phyloP scores from a whole-genome alignment of 2,888 invertebrate species.

The Hirtodrosophila duncani region DNA sequence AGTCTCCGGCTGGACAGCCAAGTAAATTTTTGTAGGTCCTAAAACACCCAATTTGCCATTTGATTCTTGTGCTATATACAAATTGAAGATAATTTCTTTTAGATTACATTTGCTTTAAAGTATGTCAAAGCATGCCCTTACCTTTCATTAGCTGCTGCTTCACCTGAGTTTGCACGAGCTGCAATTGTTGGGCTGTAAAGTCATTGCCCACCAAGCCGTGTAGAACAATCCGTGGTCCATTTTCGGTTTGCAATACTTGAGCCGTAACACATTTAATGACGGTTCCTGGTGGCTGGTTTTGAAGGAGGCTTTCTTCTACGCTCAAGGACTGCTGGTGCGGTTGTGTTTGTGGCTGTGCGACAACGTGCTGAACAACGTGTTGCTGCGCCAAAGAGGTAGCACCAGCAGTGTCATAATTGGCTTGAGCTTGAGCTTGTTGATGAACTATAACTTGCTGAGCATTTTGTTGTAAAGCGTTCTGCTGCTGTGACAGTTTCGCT shows the following conservation, averaged over 20 bases:
- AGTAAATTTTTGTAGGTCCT: conserved; percentile 91
- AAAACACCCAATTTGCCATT: conserved; percentile 91
- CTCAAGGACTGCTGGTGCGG: conserved; percentile 61
- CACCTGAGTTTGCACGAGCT: conserved; percentile 91
- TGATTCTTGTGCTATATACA: conserved; percentile 86
- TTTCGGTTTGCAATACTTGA: conserved; percentile 90
- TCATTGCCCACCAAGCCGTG: conserved; percentile 91
- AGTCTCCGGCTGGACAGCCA: conserved; percentile 86
- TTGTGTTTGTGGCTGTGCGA: conserved; percentile 45
- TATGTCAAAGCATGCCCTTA: conserved; percentile 74
- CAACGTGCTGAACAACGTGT: conserved; percentile 37
- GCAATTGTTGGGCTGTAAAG: conserved; percentile 88
- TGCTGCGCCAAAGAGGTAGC: conserved; percentile 24
- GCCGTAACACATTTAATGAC: conserved; percentile 92
- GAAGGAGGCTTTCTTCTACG: conserved; percentile 86
- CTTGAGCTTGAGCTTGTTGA: conserved; percentile 41
- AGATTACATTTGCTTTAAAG: too few species aligned
- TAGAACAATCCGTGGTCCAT: conserved; percentile 90
- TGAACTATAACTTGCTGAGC: conserved; percentile 34
- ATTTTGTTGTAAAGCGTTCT: conserved; percentile 10
- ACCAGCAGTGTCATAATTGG: conserved; percentile 1
- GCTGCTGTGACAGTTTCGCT: conserved; percentile 42
- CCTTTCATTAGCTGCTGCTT: conserved; percentile 93
- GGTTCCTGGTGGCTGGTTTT: conserved; percentile 90
- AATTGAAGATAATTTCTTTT: background rate